Base-by-base conservation (phyloP, 2,797 vertebrate genomes). In the Aplochiton taeniatus region DNA sequence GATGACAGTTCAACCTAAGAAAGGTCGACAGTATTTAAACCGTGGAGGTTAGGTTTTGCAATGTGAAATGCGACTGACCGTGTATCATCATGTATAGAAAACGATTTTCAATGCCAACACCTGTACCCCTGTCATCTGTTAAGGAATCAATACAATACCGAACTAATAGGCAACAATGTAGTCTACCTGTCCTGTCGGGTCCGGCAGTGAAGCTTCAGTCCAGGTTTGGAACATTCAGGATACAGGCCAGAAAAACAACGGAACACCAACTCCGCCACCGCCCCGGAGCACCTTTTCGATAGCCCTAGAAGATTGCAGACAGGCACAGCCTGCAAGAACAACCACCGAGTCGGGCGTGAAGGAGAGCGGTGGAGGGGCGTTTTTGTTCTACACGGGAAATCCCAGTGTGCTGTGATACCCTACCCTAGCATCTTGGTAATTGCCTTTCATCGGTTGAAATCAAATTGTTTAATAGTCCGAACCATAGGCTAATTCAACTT, bases 161-260 rank as follows among this genome's bases (percentile, higher is more conserved):
- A 59, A 72, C 57, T 17, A 55, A 64, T 9, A 44, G 46, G 45
- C 8, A 61, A 73, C 56, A 71, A 49, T 45, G 31, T 31, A 47
- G 44, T 66, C 60, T 89, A 93, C 90, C 92, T 91, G 83, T 76
- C 75, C 83, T 65, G 83, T 86, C 86, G 83, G 83, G 73, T 84
- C 79, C 82, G 75, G 78, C 67, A 74, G 79, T 88, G 83, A 82
- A 65, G 78, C 84, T 72, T 77, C 77, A 57, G 61, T 86, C 88
- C 89, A 16, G 81, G 72, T 73, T 65, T 44, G 68, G 76, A 79
- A 72, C 90, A 90, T 90, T 70, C 80, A 91, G 82, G 70, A 79
- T 31, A 79, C 60, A 51, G 76, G 67, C 63, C 67, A 64, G 66
- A 55, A 67, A 60, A 65, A 72, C 69, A 58, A 57, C 70, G 75